Percentiles rank a stretch among this genome's conserved stretches.
Evolutionary conservation across 2,113 vertebrate genomes (phyloP).

Genomic region (Clupea harengus): DNA sequence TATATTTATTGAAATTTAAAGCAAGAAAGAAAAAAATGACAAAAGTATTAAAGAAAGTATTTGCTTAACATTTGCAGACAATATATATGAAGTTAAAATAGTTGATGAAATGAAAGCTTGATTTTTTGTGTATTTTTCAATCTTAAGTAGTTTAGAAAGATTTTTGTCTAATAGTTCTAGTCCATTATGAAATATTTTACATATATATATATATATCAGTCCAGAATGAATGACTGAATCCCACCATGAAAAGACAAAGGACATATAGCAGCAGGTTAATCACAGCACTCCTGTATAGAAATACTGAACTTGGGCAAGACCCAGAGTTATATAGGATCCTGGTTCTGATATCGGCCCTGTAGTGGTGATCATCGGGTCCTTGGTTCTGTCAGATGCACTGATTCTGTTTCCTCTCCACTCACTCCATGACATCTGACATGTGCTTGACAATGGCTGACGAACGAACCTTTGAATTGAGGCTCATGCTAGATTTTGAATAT

Average conservation of each 20-base stretch:
- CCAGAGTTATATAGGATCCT: background rate
- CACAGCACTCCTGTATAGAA: background rate
- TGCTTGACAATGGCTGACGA: too few relatives aligned
- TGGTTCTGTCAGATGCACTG: background rate
- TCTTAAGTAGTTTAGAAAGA: constrained; percentile 74
- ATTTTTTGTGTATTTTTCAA: constrained; percentile 75
- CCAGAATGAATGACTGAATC: background rate
- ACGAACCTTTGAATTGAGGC: too few relatives aligned
- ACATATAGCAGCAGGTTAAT: background rate
- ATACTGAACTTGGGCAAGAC: background rate
- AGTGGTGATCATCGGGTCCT: background rate
- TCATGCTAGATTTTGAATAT: too few relatives aligned
- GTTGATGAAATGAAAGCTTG: constrained; percentile 42
- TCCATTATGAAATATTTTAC: constrained; percentile 11
- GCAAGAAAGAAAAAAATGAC: constrained; percentile 28
- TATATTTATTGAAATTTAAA: constrained; percentile 60
- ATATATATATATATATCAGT: background rate
- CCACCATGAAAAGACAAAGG: background rate
- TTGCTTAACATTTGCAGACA: constrained; percentile 44
- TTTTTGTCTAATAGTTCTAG: constrained; percentile 70
- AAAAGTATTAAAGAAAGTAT: constrained; percentile 50
- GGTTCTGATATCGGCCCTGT: background rate
- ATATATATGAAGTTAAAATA: constrained; percentile 32
- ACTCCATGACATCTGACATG: background rate
- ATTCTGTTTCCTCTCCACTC: background rate